A percentile compares a stretch with the other conserved stretches of the same genome.
Conservation (phyloP, 1,140 invertebrate genomes). For the Pseudomyrmex dendroicus region DNA sequence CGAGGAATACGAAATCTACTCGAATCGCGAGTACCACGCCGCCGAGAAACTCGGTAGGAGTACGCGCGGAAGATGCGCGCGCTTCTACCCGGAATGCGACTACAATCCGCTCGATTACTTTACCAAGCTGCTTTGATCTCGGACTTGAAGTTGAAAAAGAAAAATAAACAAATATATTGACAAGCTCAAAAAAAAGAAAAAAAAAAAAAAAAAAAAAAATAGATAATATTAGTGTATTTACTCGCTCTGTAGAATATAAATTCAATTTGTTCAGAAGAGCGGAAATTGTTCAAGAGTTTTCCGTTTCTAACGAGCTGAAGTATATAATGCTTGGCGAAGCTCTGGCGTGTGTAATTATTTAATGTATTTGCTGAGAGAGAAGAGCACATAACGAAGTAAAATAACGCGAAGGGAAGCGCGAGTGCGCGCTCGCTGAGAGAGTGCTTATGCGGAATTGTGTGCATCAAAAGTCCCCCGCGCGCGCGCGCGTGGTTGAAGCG, state of each 20-base stretch:
- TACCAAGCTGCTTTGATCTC: slow-evolving; percentile 70
- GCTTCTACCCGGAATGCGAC: slow-evolving; percentile 88
- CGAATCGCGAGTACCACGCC: slow-evolving; percentile 89
- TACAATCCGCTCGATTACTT: slow-evolving; percentile 87
- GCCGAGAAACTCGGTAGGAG: slow-evolving; percentile 87
- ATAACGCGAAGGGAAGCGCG: background rate
- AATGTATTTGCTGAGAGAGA: background rate
- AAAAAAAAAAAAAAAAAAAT: too few relatives aligned
- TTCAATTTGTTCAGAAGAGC: background rate
- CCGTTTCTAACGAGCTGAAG: background rate
- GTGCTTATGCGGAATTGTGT: background rate
- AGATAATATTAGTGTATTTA: too few relatives aligned
- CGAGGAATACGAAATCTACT: slow-evolving; percentile 87
- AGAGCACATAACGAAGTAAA: background rate
- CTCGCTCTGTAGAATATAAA: background rate
- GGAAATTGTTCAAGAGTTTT: background rate
- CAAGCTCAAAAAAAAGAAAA: too few relatives aligned
- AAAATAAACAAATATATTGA: too few relatives aligned
- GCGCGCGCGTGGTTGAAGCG: background rate
- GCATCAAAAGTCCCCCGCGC: background rate
- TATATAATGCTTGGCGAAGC: too few relatives aligned
- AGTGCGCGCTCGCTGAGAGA: background rate
- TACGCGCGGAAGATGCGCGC: slow-evolving; percentile 82
- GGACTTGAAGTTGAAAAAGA: background rate
- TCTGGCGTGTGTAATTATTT: slow-evolving; percentile 1